Evolutionary conservation across 2,113 vertebrate genomes (phyloP), one percentile per base, ranked within the genome.

Genomic region (Sula dactylatra): DNA sequence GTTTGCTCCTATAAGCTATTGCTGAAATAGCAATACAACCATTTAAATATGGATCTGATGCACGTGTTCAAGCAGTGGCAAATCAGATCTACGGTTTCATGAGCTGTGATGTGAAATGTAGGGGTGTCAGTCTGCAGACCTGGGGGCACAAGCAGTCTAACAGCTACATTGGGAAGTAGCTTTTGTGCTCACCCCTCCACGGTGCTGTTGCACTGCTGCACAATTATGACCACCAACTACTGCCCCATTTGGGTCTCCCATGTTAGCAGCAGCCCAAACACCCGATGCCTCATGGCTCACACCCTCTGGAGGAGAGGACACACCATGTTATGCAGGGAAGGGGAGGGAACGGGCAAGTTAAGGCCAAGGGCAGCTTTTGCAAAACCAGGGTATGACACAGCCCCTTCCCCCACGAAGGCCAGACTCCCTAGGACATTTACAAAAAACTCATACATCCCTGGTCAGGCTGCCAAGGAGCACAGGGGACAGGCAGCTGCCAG

Each of bases 311-410:
- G n/a, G 45, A 50, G 22, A 45, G 15, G 45, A 66, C 9, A 11
- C 38, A 19, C 0, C 0, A 4, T 17, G 32, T 44, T 87, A 25
- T 0, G 0, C 34, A n/a, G 31, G 42, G 13, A 49, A 70, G 13
- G 12, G 17, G 22, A 64, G 9, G 34, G 54, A 54, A 59, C 1
- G 5, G 10, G 6, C 16, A 47, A 44, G 10, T 26, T 29, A 36
- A 42, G 13, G 32, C 16, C 44, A 70, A 74, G 45, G 17, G 16
- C 31, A 61, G 17, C 45, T 80, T 55, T 34, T 78, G 34, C 2
- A 2, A 44, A 54, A 38, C 32, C 8, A 45, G n/a, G 13, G 3
- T 40, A 6, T 21, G 29, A 17, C 58, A 49, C 7, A 47, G 16
- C 16, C 9, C 20, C 17, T 91, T 61, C 38, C 3, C 1, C 22